Conservation (phyloP, 1,140 invertebrate genomes). For the Meloidogyne hapla region DNA sequence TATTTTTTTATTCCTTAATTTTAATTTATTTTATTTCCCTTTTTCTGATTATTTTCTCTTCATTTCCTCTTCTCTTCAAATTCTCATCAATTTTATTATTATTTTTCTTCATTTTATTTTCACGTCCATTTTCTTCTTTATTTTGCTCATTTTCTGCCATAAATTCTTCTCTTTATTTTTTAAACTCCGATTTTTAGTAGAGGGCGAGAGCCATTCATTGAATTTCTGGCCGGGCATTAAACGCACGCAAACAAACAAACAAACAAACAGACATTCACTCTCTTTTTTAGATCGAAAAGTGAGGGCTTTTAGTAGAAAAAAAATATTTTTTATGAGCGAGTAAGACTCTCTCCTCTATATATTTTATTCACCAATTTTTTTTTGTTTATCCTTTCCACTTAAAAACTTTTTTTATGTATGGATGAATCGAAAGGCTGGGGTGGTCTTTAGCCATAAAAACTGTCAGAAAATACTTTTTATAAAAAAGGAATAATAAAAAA, state of each 20-base stretch:
- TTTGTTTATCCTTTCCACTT: background rate
- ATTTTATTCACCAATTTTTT: background rate
- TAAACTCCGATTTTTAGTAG: background rate
- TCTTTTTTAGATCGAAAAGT: background rate
- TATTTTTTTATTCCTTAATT: no score
- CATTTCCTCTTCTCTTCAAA: no score
- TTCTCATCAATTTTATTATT: no score
- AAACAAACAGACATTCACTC: constrained; percentile 1
- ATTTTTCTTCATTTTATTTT: no score
- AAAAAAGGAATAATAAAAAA: no score
- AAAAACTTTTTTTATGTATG: background rate
- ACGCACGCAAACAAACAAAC: background rate
- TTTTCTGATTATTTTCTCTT: no score
- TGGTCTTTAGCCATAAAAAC: no score
- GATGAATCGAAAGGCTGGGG: background rate
- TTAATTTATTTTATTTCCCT: no score
- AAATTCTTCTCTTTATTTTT: background rate
- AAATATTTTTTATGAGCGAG: constrained; percentile 1
- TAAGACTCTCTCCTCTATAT: background rate
- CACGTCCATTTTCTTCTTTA: no score
- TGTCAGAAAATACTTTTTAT: no score
- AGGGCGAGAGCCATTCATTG: background rate
- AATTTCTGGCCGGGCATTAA: background rate
- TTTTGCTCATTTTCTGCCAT: no score
- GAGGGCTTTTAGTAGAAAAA: background rate